Base-by-base conservation (phyloP, 2,113 vertebrate genomes). In the Dipodomys merriami region DNA sequence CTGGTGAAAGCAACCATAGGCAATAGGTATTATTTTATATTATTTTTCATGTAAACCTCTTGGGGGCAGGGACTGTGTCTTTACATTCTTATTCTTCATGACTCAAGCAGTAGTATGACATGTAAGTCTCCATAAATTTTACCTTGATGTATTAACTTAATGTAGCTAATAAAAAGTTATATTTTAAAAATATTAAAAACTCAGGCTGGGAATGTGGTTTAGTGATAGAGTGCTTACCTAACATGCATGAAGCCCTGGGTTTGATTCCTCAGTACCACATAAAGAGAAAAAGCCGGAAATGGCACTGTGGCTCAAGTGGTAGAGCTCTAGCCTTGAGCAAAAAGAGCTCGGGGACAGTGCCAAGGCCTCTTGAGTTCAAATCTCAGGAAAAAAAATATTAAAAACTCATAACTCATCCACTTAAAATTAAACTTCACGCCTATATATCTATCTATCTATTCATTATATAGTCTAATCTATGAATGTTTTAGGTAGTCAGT, bases 171-270 rank as follows among this genome's bases (percentile, higher is more conserved):
- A 83, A 80, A 89, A 79, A 35, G 3, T 44, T 73, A 13, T 72
- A 67, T 90, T 81, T 72, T 80, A 39, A 77, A 90, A 84, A 85
- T 57, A 64, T 46, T 76, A 71, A 76, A 88, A 64, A 74, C 62
- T 80, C 22, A 57, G 5, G 39, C 39, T 39, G 39, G 39, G 39
- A 39, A 39, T 39, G 5, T 39, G 39, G 39, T 39, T 39, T 39
- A 39, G 39, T 39, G 39, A 39, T 39, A 39, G 39, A 39, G 39
- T 39, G 39, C 39, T 39, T 39, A 39, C 39, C 39, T 39, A 39
- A 39, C 39, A 39, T 39, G 39, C 39, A 39, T 39, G 39, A 39
- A 39, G 39, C 39, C 39, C 39, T 39, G 39, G 39, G 5, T 39
- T 39, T 39, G 39, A 39, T 39, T 39, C 39, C 39, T 39, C 5